Evolutionary conservation across 1,140 invertebrate genomes (phyloP).

Genomic region (Campoletis sonorensis): DNA sequence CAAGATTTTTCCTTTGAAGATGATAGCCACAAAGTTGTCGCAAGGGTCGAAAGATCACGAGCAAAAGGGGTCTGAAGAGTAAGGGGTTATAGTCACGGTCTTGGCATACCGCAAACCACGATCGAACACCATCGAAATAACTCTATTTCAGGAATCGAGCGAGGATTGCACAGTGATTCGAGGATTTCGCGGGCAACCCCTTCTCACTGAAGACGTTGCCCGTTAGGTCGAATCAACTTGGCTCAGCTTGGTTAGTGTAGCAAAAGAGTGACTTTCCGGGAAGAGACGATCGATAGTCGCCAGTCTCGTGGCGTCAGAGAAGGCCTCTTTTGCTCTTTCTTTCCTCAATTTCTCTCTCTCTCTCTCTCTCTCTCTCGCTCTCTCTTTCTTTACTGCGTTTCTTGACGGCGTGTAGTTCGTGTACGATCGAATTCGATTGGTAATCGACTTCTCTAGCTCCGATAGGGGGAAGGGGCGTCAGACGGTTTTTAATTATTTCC

Average conservation of each 20-base stretch:
- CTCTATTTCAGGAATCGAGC: slow-evolving; percentile 62
- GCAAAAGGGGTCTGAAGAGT: neutral
- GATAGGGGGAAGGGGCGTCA: slow-evolving; percentile 42
- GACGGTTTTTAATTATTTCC: slow-evolving; percentile 53
- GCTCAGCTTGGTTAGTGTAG: slow-evolving; percentile 4
- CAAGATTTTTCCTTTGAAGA: neutral
- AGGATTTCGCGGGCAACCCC: slow-evolving; percentile 1
- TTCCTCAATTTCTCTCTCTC: slow-evolving; percentile 32
- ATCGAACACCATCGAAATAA: slow-evolving; percentile 64
- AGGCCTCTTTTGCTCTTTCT: slow-evolving; percentile 15
- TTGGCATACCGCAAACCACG: slow-evolving; percentile 39
- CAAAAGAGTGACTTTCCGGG: slow-evolving; percentile 57
- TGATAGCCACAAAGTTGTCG: neutral
- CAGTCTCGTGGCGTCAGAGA: slow-evolving; percentile 12
- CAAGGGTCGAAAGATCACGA: neutral
- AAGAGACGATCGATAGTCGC: slow-evolving; percentile 67
- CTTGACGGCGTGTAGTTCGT: slow-evolving; percentile 7
- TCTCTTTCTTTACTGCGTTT: slow-evolving; percentile 5
- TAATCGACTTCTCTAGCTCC: slow-evolving; percentile 50
- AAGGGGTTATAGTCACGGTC: neutral
- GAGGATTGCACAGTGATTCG: slow-evolving; percentile 59
- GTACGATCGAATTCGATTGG: slow-evolving; percentile 50
- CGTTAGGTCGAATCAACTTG: neutral
- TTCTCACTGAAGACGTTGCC: slow-evolving; percentile 13
- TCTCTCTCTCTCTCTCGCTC: slow-evolving; percentile 21